Base-by-base conservation (phyloP, 1,140 invertebrate species). In the Grapholita molesta region DNA sequence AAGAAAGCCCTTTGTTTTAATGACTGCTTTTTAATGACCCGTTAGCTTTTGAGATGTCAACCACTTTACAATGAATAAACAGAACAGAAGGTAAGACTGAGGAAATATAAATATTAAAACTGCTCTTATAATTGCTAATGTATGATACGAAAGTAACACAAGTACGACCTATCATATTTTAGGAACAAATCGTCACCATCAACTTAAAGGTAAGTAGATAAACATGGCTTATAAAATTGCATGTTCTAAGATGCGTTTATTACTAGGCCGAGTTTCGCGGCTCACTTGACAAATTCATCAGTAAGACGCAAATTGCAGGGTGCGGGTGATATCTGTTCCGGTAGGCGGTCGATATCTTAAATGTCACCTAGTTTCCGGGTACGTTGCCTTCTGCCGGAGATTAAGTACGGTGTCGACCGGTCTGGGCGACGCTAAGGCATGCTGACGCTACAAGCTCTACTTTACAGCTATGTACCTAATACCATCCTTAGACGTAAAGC, bases 351-450 rank as follows among this genome's bases (percentile, higher is more conserved):
- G 76, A 80, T 81, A 84, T 79, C 80, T 78, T 76, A 83, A 83
- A 84, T 80, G 79, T 86, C 82, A 78, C 76, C 77, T 71, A 74
- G 70, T 82, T 87, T 82, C 80, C 78, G 72, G 75, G 70, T 73
- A 66, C 74, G 69, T 78, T 71, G 74, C 64, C 33, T 33, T 38
- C 30, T 18, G 28, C 55, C 57, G 71, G 69, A 78, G 78, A 84
- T 84, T 84, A 83, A 82, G 76, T 80, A 72, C 72, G 65, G 42
- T 15, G 70, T 68, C 55, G 68, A 82, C 74, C 77, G 74, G 76
- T 83, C 78, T 67, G 28, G 70, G 70, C 66, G 69, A 66, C 64
- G 69, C 48, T 30, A 61, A 65, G 70, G 70, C 70, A 79, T 70
- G 73, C 72, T 66, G 61, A 73, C 71, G 72, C 71, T 74, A 71